Conservation (phyloP, 37 sponge, comb jelly and placozoan genomes). For the Sycon ciliatum region DNA sequence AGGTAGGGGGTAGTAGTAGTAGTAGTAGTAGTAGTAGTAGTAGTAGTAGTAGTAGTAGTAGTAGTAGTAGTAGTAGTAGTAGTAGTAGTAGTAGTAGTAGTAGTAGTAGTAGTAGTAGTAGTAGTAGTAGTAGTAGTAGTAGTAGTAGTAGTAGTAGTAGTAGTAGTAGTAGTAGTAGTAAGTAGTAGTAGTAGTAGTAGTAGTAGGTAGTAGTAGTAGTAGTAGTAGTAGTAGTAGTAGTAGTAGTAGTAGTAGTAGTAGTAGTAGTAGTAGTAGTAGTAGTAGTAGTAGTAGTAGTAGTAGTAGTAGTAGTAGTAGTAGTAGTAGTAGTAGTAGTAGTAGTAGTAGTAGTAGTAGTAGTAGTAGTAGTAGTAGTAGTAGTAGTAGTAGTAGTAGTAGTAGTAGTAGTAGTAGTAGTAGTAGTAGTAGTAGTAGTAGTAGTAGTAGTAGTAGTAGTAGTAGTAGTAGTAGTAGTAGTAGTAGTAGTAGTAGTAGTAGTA, state of each 20-base stretch:
- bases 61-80: slow-evolving; percentile 9
- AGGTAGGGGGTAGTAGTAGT: background rate
- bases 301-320: slow-evolving; percentile 9
- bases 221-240: slow-evolving; percentile 9
- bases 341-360: slow-evolving; percentile 2
- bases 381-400: slow-evolving; percentile 9
- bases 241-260: slow-evolving; percentile 2
- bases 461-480: slow-evolving; percentile 2
- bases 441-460: slow-evolving; percentile 9
- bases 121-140: slow-evolving; percentile 9
- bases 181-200: too few species aligned
- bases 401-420: slow-evolving; percentile 2
- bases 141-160: slow-evolving; percentile 2
- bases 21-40: slow-evolving; percentile 2
- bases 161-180: too few species aligned
- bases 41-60: slow-evolving; percentile 9
- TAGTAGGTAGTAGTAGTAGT: too few species aligned
- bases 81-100: slow-evolving; percentile 2
- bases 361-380: slow-evolving; percentile 9
- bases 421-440: slow-evolving; percentile 9
- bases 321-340: slow-evolving; percentile 9
- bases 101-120: slow-evolving; percentile 9
- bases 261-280: slow-evolving; percentile 9
- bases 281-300: slow-evolving; percentile 2
- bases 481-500: slow-evolving; percentile 9